These are phyloP conservation scores for Metallyticus violacea DNA, from an alignment of 2,888 invertebrate species.

Conservation along the genomic window DNA sequence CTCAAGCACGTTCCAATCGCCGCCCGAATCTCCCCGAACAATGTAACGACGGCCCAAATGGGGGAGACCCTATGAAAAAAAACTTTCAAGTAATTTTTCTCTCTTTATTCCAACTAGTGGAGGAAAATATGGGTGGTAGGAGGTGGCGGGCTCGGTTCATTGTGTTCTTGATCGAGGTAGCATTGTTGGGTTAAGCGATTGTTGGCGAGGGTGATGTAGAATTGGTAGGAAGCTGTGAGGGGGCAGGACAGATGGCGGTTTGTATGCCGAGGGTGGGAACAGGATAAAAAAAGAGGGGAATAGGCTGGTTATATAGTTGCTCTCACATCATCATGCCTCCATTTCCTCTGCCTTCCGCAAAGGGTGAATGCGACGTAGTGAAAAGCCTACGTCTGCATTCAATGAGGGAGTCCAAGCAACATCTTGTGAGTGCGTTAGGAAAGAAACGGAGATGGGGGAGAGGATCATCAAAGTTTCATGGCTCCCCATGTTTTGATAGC, in stretches of 20 bases:
- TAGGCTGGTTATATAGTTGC: slow-evolving; percentile 34
- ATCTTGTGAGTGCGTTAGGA: neutral
- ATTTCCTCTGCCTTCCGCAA: neutral
- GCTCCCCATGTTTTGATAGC: slow-evolving; percentile 30
- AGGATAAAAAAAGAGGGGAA: slow-evolving; percentile 38
- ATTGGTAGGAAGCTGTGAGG: neutral
- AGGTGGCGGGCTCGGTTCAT: neutral
- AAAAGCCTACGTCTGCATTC: neutral
- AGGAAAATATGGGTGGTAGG: neutral
- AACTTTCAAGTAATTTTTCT: neutral
- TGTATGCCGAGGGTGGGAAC: slow-evolving; percentile 31
- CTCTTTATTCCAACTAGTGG: neutral
- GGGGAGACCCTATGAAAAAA: neutral
- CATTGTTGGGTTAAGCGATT: slow-evolving; percentile 15
- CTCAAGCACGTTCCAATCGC: slow-evolving; percentile 25
- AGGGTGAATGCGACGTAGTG: neutral
- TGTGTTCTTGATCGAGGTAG: neutral
- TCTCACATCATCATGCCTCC: slow-evolving; percentile 10
- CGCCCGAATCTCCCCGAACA: neutral
- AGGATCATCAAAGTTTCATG: slow-evolving; percentile 34
- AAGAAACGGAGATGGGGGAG: neutral
- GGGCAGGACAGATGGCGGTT: neutral
- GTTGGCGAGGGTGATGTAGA: neutral
- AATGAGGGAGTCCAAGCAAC: neutral
- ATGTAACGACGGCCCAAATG: neutral